Evolutionary conservation across 2,888 invertebrate genomes (phyloP).

Genomic region (Nymphalis urticae): DNA sequence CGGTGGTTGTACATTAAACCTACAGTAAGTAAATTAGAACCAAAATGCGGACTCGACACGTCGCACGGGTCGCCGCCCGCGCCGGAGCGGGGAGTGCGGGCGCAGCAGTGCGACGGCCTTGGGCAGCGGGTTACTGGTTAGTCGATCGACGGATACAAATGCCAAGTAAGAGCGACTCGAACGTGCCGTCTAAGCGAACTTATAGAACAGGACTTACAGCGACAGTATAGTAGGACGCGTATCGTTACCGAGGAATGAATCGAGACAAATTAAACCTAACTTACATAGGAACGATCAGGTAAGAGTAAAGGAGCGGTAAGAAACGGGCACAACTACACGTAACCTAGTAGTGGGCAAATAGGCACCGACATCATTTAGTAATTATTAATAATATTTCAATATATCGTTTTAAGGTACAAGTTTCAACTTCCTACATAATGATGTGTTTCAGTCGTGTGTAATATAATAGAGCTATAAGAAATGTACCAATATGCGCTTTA

Average conservation of each 20-base stretch:
- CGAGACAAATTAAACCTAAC: constrained; percentile 73
- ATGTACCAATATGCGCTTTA: constrained; percentile 73
- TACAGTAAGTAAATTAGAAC: constrained; percentile 63
- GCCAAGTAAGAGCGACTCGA: constrained; percentile 42
- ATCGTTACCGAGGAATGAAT: constrained; percentile 67
- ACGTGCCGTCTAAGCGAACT: constrained; percentile 30
- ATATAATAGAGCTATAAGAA: constrained; percentile 71
- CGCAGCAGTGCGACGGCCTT: constrained; percentile 34
- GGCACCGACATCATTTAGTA: constrained; percentile 59
- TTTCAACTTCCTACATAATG: constrained; percentile 67
- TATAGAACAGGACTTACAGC: constrained; percentile 38
- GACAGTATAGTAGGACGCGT: constrained; percentile 30
- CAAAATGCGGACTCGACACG: constrained; percentile 56
- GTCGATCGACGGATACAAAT: constrained; percentile 48
- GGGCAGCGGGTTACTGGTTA: constrained; percentile 38
- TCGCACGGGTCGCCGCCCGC: constrained; percentile 15
- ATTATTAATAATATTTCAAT: constrained; percentile 55
- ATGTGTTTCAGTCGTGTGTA: constrained; percentile 67
- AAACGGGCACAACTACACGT: constrained; percentile 62
- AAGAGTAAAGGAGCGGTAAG: constrained; percentile 49
- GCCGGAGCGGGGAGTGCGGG: constrained; percentile 25
- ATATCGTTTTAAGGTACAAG: constrained; percentile 65
- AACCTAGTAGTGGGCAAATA: constrained; percentile 67
- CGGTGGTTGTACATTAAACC: constrained; percentile 76
- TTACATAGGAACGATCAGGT: constrained; percentile 72